These are phyloP conservation scores for Spheniscus mendiculus DNA, from an alignment of 2,113 vertebrate genomes.

Conservation along the genomic window DNA sequence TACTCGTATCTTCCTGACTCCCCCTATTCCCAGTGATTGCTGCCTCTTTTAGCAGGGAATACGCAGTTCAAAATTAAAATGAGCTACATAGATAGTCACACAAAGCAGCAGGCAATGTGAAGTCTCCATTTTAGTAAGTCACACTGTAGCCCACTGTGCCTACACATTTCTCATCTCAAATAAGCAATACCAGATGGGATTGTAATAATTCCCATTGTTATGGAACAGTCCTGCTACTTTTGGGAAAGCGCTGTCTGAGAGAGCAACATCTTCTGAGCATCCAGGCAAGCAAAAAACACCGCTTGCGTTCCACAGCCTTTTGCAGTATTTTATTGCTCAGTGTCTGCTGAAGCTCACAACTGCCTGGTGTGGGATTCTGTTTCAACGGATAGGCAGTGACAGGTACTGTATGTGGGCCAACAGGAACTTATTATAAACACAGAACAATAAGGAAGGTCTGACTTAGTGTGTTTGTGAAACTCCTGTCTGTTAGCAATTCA, in stretches of 20 bases:
- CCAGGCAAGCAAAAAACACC: neutral
- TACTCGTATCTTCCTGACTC: neutral
- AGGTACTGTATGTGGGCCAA: neutral
- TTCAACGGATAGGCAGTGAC: neutral
- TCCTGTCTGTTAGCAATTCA: slow-evolving; percentile 21
- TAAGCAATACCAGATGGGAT: slow-evolving; percentile 24
- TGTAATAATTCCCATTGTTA: slow-evolving; percentile 26
- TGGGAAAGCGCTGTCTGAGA: neutral
- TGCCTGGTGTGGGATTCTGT: neutral
- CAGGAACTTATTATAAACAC: slow-evolving; percentile 40
- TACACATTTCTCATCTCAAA: neutral
- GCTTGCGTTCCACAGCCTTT: neutral
- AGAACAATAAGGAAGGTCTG: slow-evolving; percentile 12
- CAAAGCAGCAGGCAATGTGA: neutral
- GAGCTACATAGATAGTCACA: neutral
- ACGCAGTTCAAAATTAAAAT: slow-evolving; percentile 35
- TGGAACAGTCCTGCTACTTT: neutral
- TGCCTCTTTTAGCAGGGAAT: neutral
- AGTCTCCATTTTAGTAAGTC: slow-evolving; percentile 21
- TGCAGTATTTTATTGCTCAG: neutral
- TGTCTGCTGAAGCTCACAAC: neutral
- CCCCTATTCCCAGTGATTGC: neutral
- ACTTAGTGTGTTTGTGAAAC: slow-evolving; percentile 8
- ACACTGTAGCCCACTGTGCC: neutral
- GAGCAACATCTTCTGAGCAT: neutral